These are phyloP conservation scores for Clytia hemisphaerica DNA, from an alignment of 30 jellyfish, hydroid and myxozoan species.

Conservation along the genomic window DNA sequence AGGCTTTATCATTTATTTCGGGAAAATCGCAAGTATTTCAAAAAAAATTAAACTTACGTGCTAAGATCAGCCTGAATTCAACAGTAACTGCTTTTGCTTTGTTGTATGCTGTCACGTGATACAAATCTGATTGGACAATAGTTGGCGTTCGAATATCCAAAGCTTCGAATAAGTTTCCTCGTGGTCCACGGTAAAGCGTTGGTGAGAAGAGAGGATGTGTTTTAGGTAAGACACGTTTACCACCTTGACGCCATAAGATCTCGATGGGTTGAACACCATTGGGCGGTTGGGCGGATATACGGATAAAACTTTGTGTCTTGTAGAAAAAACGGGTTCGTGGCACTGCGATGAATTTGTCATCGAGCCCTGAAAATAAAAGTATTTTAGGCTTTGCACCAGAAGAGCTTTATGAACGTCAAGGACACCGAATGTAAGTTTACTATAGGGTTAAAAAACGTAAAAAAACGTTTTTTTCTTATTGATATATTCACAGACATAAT, in stretches of 20 bases:
- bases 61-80: neutral
- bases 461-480: too few relatives aligned
- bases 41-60: slow-evolving; percentile 6
- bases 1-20: too few relatives aligned
- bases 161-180: slow-evolving; percentile 15
- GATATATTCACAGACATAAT: too few relatives aligned
- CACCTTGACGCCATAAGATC: neutral
- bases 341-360: neutral
- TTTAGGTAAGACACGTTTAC: neutral
- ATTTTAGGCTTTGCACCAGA: too few relatives aligned
- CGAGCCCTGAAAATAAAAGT: slow-evolving; percentile 25
- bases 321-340: slow-evolving; percentile 11
- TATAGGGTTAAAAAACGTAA: too few relatives aligned
- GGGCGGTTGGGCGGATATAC: slow-evolving; percentile 20
- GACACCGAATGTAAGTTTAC: too few relatives aligned
- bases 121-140: neutral
- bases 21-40: too few relatives aligned
- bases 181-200: slow-evolving; percentile 13
- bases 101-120: slow-evolving; percentile 2
- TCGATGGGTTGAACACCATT: slow-evolving; percentile 1
- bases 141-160: slow-evolving; percentile 16
- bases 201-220: neutral
- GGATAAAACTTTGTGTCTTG: neutral
- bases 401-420: too few relatives aligned
- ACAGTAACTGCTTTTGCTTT: slow-evolving; percentile 3